phyloP scores from a whole-genome alignment of 2,888 invertebrate species.

The Sturmia bella region DNA sequence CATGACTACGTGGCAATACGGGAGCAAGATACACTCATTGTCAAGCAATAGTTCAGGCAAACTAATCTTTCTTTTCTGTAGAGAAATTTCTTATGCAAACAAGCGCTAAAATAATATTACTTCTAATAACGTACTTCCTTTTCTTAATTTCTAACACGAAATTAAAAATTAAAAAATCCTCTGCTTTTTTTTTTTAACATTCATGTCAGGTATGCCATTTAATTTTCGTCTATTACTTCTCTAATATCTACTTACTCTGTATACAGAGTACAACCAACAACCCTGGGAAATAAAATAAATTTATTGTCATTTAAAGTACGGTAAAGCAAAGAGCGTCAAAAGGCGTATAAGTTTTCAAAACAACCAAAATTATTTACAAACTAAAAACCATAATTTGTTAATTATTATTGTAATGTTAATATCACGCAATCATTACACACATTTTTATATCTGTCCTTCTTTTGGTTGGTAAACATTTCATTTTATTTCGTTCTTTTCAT shows the following conservation, averaged over 20 bases:
- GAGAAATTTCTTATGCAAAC: too few species aligned
- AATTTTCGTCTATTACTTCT: constrained; percentile 1
- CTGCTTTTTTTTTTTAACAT: too few species aligned
- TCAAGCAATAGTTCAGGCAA: too few species aligned
- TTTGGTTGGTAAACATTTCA: constrained; percentile 59
- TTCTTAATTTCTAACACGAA: constrained; percentile 23
- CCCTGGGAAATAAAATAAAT: constrained; percentile 16
- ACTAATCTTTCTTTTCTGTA: too few species aligned
- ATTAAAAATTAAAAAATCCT: background rate
- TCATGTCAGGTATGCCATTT: constrained; percentile 31
- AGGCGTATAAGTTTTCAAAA: constrained; percentile 32
- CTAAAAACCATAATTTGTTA: constrained; percentile 54
- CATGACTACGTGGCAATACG: too few species aligned
- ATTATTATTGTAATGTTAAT: constrained; percentile 54
- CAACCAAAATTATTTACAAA: constrained; percentile 35
- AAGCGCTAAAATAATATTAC: background rate
- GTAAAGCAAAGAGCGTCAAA: constrained; percentile 26
- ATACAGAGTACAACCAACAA: background rate
- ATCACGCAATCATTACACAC: constrained; percentile 64
- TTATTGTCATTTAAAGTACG: constrained; percentile 29
- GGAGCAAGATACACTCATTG: too few species aligned
- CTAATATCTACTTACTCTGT: background rate
- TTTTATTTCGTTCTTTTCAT: constrained; percentile 30
- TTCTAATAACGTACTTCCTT: constrained; percentile 25
- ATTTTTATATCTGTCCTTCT: constrained; percentile 57